Percentiles rank a stretch among this genome's conserved stretches.
phyloP scores from a whole-genome alignment of 2,797 vertebrate species.

The Eulemur coronatus region DNA sequence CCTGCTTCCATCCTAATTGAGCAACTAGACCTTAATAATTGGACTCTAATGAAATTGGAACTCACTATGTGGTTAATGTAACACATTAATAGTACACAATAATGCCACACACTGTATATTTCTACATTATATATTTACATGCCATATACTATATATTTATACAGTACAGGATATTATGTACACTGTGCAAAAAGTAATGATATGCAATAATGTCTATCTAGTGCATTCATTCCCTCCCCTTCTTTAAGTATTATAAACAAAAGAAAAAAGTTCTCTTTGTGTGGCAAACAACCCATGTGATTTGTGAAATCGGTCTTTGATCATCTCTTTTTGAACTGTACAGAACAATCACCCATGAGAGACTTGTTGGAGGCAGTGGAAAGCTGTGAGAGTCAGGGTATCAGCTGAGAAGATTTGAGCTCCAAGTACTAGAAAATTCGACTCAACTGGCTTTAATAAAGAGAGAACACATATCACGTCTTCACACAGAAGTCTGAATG shows the following conservation, averaged over 20 bases:
- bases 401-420: not conserved
- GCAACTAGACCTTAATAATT: not conserved
- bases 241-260: not conserved
- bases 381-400: not conserved
- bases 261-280: not conserved
- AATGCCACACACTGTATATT: not conserved
- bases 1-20: not conserved
- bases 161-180: not conserved
- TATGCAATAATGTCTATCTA: not conserved
- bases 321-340: not conserved
- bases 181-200: not conserved
- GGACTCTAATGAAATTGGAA: not conserved
- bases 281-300: not conserved
- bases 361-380: not conserved
- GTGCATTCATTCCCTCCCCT: not conserved
- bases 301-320: not conserved
- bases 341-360: not conserved
- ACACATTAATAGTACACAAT: not conserved
- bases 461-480: not conserved
- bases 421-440: not conserved
- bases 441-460: not conserved
- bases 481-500: not conserved
- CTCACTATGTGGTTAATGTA: not conserved
- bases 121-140: no score
- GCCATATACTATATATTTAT: not conserved